These are phyloP conservation scores for Bolinopsis microptera DNA, from an alignment of 37 sponge, comb jelly and placozoan genomes.

Conservation along the genomic window DNA sequence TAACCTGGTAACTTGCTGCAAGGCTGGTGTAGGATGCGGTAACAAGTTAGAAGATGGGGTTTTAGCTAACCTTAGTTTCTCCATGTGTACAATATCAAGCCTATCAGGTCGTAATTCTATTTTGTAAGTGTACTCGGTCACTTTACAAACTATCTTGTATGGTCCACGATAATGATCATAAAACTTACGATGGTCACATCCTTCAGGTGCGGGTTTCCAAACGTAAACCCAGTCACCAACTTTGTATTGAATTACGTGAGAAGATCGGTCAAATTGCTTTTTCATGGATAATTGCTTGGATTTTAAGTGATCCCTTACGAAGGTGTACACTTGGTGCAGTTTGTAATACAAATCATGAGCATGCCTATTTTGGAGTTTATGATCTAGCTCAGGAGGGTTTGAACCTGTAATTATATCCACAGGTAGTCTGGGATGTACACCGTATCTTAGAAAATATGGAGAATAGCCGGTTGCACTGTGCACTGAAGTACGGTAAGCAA, in stretches of 20 bases:
- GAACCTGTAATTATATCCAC: background rate
- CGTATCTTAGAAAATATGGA: background rate
- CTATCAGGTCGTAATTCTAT: background rate
- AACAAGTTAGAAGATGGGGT: too few species aligned
- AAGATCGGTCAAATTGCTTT: background rate
- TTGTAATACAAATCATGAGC: background rate
- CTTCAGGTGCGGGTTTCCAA: background rate
- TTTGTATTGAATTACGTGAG: background rate
- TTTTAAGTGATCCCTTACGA: background rate
- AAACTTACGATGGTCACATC: background rate
- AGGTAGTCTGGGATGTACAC: background rate
- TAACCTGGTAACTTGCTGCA: too few species aligned
- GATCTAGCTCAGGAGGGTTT: background rate
- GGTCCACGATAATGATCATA: constrained; percentile 24
- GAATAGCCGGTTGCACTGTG: constrained; percentile 1
- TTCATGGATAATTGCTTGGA: background rate
- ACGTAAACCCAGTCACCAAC: constrained; percentile 17
- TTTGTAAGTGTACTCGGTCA: background rate
- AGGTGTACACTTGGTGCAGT: background rate
- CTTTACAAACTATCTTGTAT: background rate
- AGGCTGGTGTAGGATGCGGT: too few species aligned
- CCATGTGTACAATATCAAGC: constrained; percentile 15
- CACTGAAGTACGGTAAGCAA: background rate
- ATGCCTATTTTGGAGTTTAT: background rate
- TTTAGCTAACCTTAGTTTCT: background rate